Evolutionary conservation across 2,888 invertebrate species (phyloP), one percentile per base, ranked within the genome.

Genomic region (Eupithecia inturbata): DNA sequence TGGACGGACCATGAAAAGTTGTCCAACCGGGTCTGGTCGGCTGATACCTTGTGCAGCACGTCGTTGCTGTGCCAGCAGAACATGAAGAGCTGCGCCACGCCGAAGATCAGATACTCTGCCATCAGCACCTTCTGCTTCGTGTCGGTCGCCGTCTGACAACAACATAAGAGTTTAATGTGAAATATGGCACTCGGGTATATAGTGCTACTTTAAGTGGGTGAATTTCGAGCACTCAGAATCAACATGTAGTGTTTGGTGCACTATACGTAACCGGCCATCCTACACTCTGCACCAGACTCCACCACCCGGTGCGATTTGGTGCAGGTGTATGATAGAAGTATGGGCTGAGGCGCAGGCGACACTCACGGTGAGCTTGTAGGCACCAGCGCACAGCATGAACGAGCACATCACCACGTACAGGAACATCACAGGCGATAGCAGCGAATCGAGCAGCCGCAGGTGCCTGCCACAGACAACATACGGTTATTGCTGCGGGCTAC

Each of bases 51-150:
- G 16, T 85, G 72, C 2, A 91, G 78, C 49, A 93, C 92, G 49
- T 87, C 88, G 71, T 93, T 92, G 79, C 94, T 93, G 72, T 93
- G 93, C 94, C 93, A 94, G 75, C 93, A 94, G 76, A 89, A 93
- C 72, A 91, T 74, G 72, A 92, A 93, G 6, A 94, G 83, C 79
- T 93, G 92, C 22, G 90, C 88, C 31, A 93, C 82, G 1, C 91
- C 91, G 77, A 94, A 94, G 49, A 91, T 74, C 16, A 94, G 80
- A 76, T 91, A 94, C 79, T 93, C 92, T 0, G 91, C 91, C 85
- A 90, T 87, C 22, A 92, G 73, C 3, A 94, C 71, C 63, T 88
- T 92, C 76, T 93, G 91, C 1, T 87, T 85, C 0, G 91, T 79
- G 72, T 87, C 87, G 36, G 87, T 86, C 2, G 89, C 87, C 0